These are phyloP conservation scores for Phasia obesa DNA, from an alignment of 2,888 invertebrate species.

Conservation along the genomic window DNA sequence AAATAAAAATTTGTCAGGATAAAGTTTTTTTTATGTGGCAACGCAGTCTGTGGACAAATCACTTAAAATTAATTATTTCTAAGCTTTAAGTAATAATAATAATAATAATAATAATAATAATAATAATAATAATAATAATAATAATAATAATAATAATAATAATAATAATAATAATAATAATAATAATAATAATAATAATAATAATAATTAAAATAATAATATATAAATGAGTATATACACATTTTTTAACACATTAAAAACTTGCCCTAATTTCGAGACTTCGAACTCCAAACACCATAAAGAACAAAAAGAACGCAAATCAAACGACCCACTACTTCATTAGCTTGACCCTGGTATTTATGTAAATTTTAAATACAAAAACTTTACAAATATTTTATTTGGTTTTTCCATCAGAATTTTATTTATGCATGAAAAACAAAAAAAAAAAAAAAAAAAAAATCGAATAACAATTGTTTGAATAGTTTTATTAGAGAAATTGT, in stretches of 20 bases:
- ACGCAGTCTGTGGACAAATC: too few species aligned
- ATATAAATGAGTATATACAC: neutral
- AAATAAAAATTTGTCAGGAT: too few species aligned
- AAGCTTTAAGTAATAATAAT: too few species aligned
- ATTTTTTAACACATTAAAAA: neutral
- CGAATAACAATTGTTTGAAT: conserved; percentile 6
- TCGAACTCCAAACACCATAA: conserved; percentile 10
- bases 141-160: too few species aligned
- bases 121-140: too few species aligned
- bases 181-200: too few species aligned
- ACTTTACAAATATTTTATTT: too few species aligned
- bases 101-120: too few species aligned
- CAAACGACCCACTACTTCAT: conserved; percentile 43
- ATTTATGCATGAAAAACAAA: neutral
- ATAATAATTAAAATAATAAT: neutral
- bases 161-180: too few species aligned
- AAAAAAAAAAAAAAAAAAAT: conserved; percentile 1
- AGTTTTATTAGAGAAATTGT: conserved; percentile 11
- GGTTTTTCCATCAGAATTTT: too few species aligned
- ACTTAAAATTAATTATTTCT: too few species aligned
- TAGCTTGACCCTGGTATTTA: conserved; percentile 45
- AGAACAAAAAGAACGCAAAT: conserved; percentile 1
- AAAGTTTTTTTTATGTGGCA: too few species aligned
- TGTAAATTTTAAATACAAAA: conserved; percentile 54
- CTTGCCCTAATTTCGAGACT: neutral